A percentile compares a stretch with the other conserved stretches of the same genome.
These are phyloP conservation scores for Yasuhikotakia modesta DNA, from an alignment of 2,797 vertebrate species.

Conservation along the genomic window DNA sequence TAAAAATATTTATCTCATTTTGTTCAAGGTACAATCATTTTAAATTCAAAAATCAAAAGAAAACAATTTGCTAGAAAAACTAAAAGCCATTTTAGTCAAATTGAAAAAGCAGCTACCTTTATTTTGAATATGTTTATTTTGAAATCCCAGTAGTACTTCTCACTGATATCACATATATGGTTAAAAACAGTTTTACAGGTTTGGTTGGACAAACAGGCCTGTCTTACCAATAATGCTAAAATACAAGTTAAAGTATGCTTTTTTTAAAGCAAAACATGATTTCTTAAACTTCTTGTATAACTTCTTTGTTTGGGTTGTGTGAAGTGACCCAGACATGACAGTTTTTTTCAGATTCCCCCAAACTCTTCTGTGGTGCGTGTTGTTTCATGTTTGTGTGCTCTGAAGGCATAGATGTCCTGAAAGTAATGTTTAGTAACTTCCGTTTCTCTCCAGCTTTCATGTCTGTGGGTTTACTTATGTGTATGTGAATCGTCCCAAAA, in stretches of 20 bases:
- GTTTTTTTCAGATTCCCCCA: neutral
- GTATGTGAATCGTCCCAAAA: slow-evolving; percentile 45
- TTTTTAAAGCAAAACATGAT: neutral
- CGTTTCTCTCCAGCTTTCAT: slow-evolving; percentile 39
- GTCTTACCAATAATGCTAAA: too few relatives aligned
- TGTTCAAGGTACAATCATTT: neutral
- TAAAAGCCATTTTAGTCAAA: neutral
- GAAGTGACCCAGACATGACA: slow-evolving; percentile 7
- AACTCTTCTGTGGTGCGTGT: neutral
- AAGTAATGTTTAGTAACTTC: slow-evolving; percentile 22
- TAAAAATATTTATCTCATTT: too few relatives aligned
- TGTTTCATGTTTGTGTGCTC: neutral
- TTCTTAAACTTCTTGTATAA: neutral
- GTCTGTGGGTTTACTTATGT: slow-evolving; percentile 31
- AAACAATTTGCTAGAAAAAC: neutral
- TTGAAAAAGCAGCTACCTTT: neutral
- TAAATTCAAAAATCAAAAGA: neutral
- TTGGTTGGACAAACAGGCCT: too few relatives aligned
- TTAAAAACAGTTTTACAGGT: too few relatives aligned
- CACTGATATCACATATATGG: neutral
- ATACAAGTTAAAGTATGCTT: neutral
- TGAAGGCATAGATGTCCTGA: neutral
- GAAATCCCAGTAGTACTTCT: neutral
- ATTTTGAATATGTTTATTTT: neutral
- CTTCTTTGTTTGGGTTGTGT: neutral